Base-by-base conservation (phyloP, 2,888 invertebrate genomes). In the Mythimna loreyi region DNA sequence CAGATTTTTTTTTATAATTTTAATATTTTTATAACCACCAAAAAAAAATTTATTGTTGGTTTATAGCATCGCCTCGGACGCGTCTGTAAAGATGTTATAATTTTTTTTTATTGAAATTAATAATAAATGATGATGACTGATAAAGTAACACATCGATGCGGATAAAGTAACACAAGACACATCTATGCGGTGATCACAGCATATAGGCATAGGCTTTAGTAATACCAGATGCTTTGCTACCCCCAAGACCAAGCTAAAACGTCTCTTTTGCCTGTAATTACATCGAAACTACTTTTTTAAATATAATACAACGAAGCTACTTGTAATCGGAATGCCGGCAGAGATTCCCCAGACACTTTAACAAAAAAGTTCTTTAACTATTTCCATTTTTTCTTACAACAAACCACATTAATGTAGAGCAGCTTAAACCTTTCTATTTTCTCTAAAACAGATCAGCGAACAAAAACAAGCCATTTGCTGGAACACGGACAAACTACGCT, bases 381-480 rank as follows among this genome's bases (percentile, higher is more conserved):
- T 16, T 47, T 33, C n/a, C 19, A 7, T 7, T 43, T 52, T 61
- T 30, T 11, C 3, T 21, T n/a, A 23, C 50, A 25, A 11, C 55
- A 45, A 64, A 58, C 64, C 25, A 40, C 40, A 56, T 19, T 7
- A 57, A 30, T 1, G 6, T 21, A 59, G 59, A 72, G 1, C 49
- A 19, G n/a, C n/a, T 73, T 55, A 33, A 25, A 56, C 11, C 33
- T 19, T n/a, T 36, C 55, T 33, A 4, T 36, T 55, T 49, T 25
- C 16, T 63, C 28, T 49, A 47, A 40, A 67, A 25, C 36, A 52
- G 40, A 53, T 65, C 72, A 49, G 72, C n/a, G 33, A 5, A 43
- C 13, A 49, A 65, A 72, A 72, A 58, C 47, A 28, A 72, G 70
- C 43, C 11, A 25, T 40, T 71, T 49, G 40, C 13, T 65, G 1